A percentile compares a stretch with the other conserved stretches of the same genome.
Conservation (phyloP, 1,140 invertebrate species). For the Hycleus phaleratus region DNA sequence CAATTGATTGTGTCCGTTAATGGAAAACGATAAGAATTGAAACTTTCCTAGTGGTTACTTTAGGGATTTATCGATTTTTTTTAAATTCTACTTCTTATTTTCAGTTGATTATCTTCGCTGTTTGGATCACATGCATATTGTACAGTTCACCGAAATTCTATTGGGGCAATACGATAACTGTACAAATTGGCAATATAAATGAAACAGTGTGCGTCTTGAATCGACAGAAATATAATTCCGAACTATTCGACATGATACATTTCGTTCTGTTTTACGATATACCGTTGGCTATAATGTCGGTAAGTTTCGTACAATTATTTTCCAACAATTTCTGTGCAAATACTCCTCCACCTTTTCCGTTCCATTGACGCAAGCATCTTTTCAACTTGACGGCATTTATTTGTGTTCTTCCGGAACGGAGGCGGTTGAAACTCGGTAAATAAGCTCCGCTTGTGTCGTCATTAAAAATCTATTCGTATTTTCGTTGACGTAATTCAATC, state of each 20-base stretch:
- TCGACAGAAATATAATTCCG: constrained; percentile 65
- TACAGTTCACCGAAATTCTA: constrained; percentile 71
- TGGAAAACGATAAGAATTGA: not conserved
- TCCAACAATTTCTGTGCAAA: too few species aligned
- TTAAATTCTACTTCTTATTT: constrained; percentile 27
- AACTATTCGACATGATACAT: constrained; percentile 67
- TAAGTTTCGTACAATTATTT: constrained; percentile 39
- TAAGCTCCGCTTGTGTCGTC: too few species aligned
- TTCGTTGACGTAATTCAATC: too few species aligned
- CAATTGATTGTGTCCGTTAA: not conserved
- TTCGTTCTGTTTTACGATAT: constrained; percentile 66
- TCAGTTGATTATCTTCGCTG: constrained; percentile 61
- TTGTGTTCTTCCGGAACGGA: too few species aligned
- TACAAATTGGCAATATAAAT: constrained; percentile 47
- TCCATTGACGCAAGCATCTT: too few species aligned
- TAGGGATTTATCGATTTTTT: not conserved
- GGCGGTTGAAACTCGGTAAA: too few species aligned
- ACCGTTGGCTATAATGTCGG: constrained; percentile 64
- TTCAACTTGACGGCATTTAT: too few species aligned
- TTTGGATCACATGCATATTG: constrained; percentile 67
- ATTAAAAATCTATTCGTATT: too few species aligned
- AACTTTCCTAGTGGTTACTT: not conserved
- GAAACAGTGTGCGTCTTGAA: constrained; percentile 68
- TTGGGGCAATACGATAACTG: constrained; percentile 60
- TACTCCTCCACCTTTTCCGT: too few species aligned